Conservation (phyloP, 1,140 invertebrate genomes). For the Araneus ventricosus region DNA sequence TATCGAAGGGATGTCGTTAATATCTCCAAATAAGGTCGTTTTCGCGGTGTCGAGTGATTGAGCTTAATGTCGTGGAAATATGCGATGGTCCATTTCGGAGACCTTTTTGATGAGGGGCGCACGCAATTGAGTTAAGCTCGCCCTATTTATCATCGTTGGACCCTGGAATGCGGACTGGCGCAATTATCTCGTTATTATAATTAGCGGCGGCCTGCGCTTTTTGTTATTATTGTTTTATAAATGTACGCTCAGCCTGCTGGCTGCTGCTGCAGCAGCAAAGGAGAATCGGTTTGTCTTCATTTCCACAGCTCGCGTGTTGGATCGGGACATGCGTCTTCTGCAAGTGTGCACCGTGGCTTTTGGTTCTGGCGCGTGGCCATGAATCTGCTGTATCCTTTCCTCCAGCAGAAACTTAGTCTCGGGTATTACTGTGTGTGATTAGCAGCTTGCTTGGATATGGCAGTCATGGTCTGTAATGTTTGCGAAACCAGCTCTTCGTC, state of each 20-base stretch:
- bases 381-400: background rate
- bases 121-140: slow-evolving; percentile 74
- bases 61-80: slow-evolving; percentile 75
- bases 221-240: slow-evolving; percentile 27
- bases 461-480: background rate
- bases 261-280: background rate
- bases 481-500: background rate
- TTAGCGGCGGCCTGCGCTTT: slow-evolving; percentile 48
- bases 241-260: background rate
- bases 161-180: slow-evolving; percentile 60
- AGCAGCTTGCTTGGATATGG: background rate
- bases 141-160: slow-evolving; percentile 73
- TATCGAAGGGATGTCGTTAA: slow-evolving; percentile 68
- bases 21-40: slow-evolving; percentile 71
- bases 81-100: slow-evolving; percentile 67
- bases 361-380: slow-evolving; percentile 53
- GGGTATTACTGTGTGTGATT: background rate
- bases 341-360: background rate
- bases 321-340: background rate
- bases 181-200: slow-evolving; percentile 75
- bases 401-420: background rate
- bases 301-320: background rate
- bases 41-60: slow-evolving; percentile 66
- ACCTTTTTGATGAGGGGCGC: slow-evolving; percentile 56
- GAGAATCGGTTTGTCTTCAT: slow-evolving; percentile 45